phyloP scores from a whole-genome alignment of 2,797 vertebrate species.

The Gadopsis bispinosus region DNA sequence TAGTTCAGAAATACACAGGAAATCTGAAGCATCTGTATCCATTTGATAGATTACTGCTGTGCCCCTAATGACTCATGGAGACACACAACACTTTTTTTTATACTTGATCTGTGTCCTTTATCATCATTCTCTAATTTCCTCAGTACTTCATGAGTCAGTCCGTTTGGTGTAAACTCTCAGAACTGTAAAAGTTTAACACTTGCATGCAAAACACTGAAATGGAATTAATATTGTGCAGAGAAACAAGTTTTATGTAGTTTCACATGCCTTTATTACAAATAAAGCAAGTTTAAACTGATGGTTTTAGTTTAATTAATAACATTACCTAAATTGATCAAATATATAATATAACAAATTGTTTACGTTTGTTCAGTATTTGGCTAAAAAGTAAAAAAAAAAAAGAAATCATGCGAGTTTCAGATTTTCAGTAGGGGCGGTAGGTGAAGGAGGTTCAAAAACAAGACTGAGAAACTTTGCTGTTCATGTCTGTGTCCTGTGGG shows the following conservation, averaged over 20 bases:
- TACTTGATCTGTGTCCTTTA: constrained; percentile 5
- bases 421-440: background rate
- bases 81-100: constrained; percentile 6
- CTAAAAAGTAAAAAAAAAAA: background rate
- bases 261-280: background rate
- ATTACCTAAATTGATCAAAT: background rate
- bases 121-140: background rate
- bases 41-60: background rate
- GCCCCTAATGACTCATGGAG: background rate
- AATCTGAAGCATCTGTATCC: background rate
- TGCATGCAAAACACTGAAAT: background rate
- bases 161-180: background rate
- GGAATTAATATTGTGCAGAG: background rate
- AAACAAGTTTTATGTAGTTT: too few species aligned
- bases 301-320: background rate
- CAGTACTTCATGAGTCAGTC: constrained; percentile 1
- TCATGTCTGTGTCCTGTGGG: constrained; percentile 56
- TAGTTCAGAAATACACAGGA: background rate
- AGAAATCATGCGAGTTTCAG: background rate
- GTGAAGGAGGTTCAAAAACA: background rate
- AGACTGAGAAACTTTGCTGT: constrained; percentile 32
- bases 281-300: background rate
- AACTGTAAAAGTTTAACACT: background rate
- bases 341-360: background rate
- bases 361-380: background rate